Base-by-base conservation (phyloP, 2,113 vertebrate genomes). In the Taurulus bubalis region DNA sequence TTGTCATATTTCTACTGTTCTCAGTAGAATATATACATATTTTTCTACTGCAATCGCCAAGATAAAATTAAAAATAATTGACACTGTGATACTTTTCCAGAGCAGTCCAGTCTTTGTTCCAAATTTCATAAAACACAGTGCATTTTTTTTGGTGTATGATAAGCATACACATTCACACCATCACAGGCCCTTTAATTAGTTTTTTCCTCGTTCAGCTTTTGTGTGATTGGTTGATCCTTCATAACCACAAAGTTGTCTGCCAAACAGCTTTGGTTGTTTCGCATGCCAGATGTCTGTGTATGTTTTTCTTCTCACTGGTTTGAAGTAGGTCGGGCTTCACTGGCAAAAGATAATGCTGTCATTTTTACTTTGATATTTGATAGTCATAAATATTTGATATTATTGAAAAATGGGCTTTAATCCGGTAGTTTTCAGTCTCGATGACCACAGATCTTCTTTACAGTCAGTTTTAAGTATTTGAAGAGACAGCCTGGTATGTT, bases 401-500 rank as follows among this genome's bases (percentile, higher is more conserved):
- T 10, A 26, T 9, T 60, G 28, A 45, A 30, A 58, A 32, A 60
- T 60, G 28, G 18, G 26, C 64, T 45, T 66, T 45, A 18, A 45
- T 40, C 45, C 24, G 18, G 63, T 24, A 28, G 40, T 45, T 28
- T 28, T 18, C 24, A 26, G 24, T 66, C 38, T 26, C 7, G 7
- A 18, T 0, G 38, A 20, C 18, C 9, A 28, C 38, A 18, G 9
- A 14, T 60, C 32, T 36, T 36, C 49, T 36, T 51, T 69, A 11
- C 16, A 42, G 18, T 20, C 38, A 11, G 40, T 75, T 63, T 70
- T 6, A 60, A 76, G 28, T 55, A 38, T 45, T 53, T 75, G 58
- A 58, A 45, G 22, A 53, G 60, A 73, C 66, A 63, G 55, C 38
- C 58, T 12, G 42, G 34, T 47, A 1, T 56, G 8, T 30, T 22